phyloP scores from a whole-genome alignment of 2,797 vertebrate genomes.

The Trachurus trachurus region DNA sequence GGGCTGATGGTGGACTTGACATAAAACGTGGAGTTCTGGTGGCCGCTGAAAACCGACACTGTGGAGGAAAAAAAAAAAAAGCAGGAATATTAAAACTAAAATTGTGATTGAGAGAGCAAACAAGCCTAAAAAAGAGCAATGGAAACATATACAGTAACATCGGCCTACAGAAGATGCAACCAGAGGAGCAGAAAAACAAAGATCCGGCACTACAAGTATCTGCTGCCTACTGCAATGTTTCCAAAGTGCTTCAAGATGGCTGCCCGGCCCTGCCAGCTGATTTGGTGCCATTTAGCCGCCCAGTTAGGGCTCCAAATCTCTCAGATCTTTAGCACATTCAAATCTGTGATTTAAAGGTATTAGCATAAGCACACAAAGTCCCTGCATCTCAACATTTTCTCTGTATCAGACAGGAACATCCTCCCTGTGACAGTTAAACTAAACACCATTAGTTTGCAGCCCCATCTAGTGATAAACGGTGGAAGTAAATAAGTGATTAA shows the following conservation, averaged over 20 bases:
- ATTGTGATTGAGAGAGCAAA: neutral
- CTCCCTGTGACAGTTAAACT: neutral
- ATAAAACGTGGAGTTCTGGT: constrained; percentile 97
- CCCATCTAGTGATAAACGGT: constrained; percentile 69
- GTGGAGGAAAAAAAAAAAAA: constrained; percentile 27
- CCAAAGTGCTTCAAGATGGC: constrained; percentile 11
- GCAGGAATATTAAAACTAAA: neutral
- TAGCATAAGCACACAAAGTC: neutral
- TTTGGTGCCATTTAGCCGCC: neutral
- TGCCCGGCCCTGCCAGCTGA: constrained; percentile 2
- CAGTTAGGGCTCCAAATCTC: neutral
- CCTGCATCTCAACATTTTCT: neutral
- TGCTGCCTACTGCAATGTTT: neutral
- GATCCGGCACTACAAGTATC: neutral
- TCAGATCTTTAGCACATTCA: neutral
- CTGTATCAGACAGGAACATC: neutral
- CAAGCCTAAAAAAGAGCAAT: neutral
- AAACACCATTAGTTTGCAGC: constrained; percentile 35
- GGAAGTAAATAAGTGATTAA: neutral
- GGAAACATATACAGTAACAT: neutral
- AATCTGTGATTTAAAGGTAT: neutral
- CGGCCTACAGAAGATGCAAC: neutral
- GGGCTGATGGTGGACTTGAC: constrained; percentile 95
- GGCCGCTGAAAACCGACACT: constrained; percentile 93
- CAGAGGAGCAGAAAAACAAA: neutral